Conservation (phyloP, 2,113 vertebrate species). For the Pteronura brasiliensis region DNA sequence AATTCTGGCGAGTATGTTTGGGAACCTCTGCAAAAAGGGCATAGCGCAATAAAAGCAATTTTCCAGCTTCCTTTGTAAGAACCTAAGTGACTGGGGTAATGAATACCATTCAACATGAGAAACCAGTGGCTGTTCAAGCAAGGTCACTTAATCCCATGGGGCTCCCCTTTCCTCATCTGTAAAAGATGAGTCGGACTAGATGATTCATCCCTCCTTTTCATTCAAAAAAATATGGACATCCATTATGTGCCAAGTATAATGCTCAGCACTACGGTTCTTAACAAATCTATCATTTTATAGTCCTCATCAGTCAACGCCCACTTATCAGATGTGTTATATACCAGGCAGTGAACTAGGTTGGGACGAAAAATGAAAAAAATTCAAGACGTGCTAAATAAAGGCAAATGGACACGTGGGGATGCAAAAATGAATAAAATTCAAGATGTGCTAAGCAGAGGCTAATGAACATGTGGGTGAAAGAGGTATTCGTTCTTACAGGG, state of each 20-base stretch:
- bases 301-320: slow-evolving; percentile 22
- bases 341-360: slow-evolving; percentile 3
- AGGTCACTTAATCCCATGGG: slow-evolving; percentile 63
- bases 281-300: slow-evolving; percentile 43
- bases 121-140: slow-evolving; percentile 52
- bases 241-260: slow-evolving; percentile 10
- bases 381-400: neutral
- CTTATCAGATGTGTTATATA: slow-evolving; percentile 13
- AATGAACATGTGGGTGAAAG: neutral
- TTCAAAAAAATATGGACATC: slow-evolving; percentile 35
- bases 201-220: slow-evolving; percentile 44
- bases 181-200: slow-evolving; percentile 60
- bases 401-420: neutral
- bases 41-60: slow-evolving; percentile 40
- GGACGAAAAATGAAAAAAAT: slow-evolving; percentile 24
- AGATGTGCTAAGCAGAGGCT: slow-evolving; percentile 5
- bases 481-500: slow-evolving; percentile 19
- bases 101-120: slow-evolving; percentile 51
- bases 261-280: neutral
- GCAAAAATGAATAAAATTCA: slow-evolving; percentile 35
- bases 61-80: slow-evolving; percentile 60
- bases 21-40: slow-evolving; percentile 40
- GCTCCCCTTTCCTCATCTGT: slow-evolving; percentile 44
- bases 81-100: slow-evolving; percentile 27
- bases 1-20: slow-evolving; percentile 10